Base-by-base conservation (phyloP, 2,888 invertebrate genomes). In the Lordiphosa andalusiaca region DNA sequence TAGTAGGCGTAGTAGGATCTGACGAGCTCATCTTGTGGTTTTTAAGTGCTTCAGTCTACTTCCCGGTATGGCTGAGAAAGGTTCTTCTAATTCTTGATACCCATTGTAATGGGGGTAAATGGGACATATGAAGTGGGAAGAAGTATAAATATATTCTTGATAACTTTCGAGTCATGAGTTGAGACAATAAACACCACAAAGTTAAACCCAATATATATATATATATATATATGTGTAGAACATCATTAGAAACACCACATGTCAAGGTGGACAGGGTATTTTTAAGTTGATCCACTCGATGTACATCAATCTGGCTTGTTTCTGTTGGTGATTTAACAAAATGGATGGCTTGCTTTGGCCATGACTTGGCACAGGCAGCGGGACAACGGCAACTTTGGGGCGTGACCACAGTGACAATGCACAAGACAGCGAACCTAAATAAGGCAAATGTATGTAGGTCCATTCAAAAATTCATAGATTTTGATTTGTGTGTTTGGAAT, bases 21-120 rank as follows among this genome's bases (percentile, higher is more conserved):
- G 75, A 81, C 78, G 69, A 74, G 72, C 78, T 78, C 80, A 74
- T 82, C 76, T 78, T 69, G 50, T 69, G 83, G 67, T 69, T 67
- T 66, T 73, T 66, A 77, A 81, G 82, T 82, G 75, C 71, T 61
- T 55, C 44, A 65, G 50, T 47, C 42, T 47, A 7, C 41, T 50
- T 33, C 12, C 37, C 7, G 4, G 16, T 4, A 16, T 16, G 10
- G n/a, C 21, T 6, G 2, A 6, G 9, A 1, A 12, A 5, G 7
- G n/a, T 44, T 35, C 30, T 23, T 19, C 19, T 38, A 69, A 1
- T 16, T 16, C n/a, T 16, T 16, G 16, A 16, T 16, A 16, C 16
- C 16, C 16, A 16, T 16, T 16, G 16, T 1, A 16, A 16, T 16
- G 1, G 16, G 16, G 16, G 16, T 16, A 16, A 16, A 16, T 1